Base-by-base conservation (phyloP, 2,113 vertebrate species). In the Halichoeres trimaculatus region DNA sequence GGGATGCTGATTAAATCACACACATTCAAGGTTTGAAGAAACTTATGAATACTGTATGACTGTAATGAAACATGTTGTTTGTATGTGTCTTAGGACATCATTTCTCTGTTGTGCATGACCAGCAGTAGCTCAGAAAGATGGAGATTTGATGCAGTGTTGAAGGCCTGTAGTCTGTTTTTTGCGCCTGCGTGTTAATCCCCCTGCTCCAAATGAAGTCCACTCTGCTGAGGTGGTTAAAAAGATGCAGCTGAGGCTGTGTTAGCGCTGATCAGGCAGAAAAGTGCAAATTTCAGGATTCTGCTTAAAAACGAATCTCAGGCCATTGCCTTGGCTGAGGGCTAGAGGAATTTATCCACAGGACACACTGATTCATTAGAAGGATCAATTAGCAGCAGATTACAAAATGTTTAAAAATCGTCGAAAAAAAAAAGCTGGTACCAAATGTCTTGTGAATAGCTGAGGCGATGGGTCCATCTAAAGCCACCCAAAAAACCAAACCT, bases 1-100 rank as follows among this genome's bases (percentile, higher is more conserved):
- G 77, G 77, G 81, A 85, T 82, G 51, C 41, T 63, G 53, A 68
- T 60, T 45, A 43, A 87, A 50, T 81, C 59, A 54, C 20, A 52
- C 47, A 54, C 68, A 65, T 63, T 60, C 30, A 61, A 24, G 71
- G 50, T 61, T 47, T 43, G 9, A 40, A 24, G 26, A 56, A 74
- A 67, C 8, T 0, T 5, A 63, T 85, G 22, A 73, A 84, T 81
- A 63, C 23, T 74, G 24, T 20, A 75, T 79, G 77, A 56, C 0
- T 0, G 6, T 69, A 71, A 84, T 58, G 17, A 53, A 70, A 72
- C 78, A 68, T 63, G 56, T 50, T 26, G 35, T 58, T 47, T 69
- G 54, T 36, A 5, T 58, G 19, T 61, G 5, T 30, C 40, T 23
- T 3, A 51, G 10, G 17, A 9, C 8, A 1, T 2, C 12, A 7